phyloP scores from a whole-genome alignment of 1,140 invertebrate species.

The Heliothis subflexa region DNA sequence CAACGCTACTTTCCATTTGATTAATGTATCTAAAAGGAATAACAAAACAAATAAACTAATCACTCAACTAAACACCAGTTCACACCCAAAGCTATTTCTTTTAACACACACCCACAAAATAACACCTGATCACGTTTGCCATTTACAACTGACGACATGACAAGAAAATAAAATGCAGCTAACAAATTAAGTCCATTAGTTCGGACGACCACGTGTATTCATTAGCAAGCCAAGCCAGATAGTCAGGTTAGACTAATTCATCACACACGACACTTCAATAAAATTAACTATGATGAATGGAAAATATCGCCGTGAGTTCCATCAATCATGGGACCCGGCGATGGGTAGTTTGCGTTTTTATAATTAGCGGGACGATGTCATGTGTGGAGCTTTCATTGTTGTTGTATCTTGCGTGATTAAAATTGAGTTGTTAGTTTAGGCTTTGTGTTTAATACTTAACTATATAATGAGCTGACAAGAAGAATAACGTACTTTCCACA shows the following conservation, averaged over 20 bases:
- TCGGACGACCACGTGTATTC: conserved; percentile 52
- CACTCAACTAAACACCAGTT: conserved; percentile 6
- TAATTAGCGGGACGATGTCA: conserved; percentile 53
- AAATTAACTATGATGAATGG: conserved; percentile 84
- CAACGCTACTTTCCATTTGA: neutral
- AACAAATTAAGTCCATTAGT: conserved; percentile 61
- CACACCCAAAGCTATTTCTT: conserved; percentile 30
- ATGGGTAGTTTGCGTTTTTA: conserved; percentile 55
- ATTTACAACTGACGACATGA: conserved; percentile 34
- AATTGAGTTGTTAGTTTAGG: neutral
- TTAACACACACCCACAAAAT: conserved; percentile 38
- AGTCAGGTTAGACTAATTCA: conserved; percentile 67
- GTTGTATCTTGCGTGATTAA: conserved; percentile 13
- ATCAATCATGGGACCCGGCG: conserved; percentile 78
- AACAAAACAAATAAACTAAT: conserved; percentile 28
- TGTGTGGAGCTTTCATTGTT: conserved; percentile 3
- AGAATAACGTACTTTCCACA: no score
- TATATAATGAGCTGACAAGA: no score
- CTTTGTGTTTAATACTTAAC: neutral
- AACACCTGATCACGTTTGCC: conserved; percentile 28
- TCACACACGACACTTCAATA: conserved; percentile 79
- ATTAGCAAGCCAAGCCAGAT: conserved; percentile 57
- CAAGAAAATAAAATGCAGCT: conserved; percentile 45
- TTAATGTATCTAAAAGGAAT: neutral
- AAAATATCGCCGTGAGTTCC: conserved; percentile 74